Base-by-base conservation (phyloP, 2,113 vertebrate genomes). In the Archocentrus centrarchus region DNA sequence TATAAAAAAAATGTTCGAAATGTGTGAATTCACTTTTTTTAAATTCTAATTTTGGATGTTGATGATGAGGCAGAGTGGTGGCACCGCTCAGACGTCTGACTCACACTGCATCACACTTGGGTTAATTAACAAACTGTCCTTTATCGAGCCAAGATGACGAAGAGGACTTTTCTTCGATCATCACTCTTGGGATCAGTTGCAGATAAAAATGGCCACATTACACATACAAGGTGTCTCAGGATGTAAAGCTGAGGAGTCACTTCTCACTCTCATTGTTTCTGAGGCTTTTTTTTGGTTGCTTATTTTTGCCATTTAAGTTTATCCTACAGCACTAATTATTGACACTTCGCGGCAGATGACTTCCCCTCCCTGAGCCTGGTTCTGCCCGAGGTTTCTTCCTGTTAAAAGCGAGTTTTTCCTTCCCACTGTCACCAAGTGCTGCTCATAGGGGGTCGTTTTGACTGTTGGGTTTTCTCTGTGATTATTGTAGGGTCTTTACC, bases 61-160 rank as follows among this genome's bases (percentile, higher is more conserved):
- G 44, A 32, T 53, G 44, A 70, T 53, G 44, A 70, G 30, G 24
- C 41, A 70, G 22, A 47, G 39, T 18, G 22, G 63, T 47, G 39
- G 39, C 39, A 47, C 22, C 14, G 14, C 41, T 53, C 66, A 73
- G 83, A 81, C n/a, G 3, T 59, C 75, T 77, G 86, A 86, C 57
- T 90, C 82, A 85, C 47, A 57, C 27, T 11, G 2, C 20, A 22
- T 3, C 73, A 22, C 78, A 39, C 81, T 70, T 10, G 20, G 79
- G 35, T 84, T 64, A 80, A 64, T 86, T 83, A 83, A 75, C 37
- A 6, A 79, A 62, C 39, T 64, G 35, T 22, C 9, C 17, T 73
- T 13, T 53, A 53, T 73, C 3, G 27, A 17, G 79, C 66, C 60
- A 63, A 59, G 77, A 85, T 85, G 82, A 85, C 77, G 47, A 59